Conservation (phyloP, 2,888 invertebrate species). For the Volucella zonaria region DNA sequence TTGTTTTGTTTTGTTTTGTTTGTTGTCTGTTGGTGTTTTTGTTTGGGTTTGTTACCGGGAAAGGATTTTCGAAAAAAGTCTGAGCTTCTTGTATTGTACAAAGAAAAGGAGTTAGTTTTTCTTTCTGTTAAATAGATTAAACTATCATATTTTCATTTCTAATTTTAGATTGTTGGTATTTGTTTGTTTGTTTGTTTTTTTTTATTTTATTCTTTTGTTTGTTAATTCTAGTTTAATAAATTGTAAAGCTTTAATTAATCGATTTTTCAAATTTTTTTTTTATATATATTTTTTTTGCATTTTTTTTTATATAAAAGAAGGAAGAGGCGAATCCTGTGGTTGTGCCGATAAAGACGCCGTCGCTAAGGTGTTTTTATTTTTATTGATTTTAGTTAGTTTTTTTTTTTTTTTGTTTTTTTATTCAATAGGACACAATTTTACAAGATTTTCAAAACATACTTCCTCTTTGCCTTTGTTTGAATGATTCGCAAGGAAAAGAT, state of each 20-base stretch:
- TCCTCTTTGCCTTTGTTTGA: no score
- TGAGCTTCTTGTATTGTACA: conserved; percentile 1
- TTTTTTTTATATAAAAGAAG: conserved; percentile 81
- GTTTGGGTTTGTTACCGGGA: conserved; percentile 25
- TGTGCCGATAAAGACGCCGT: conserved; percentile 11
- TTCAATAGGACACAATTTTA: neutral
- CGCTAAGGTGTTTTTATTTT: neutral
- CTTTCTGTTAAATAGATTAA: conserved; percentile 19
- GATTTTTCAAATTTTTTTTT: conserved; percentile 27
- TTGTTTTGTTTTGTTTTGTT: conserved; percentile 11
- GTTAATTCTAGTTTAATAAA: conserved; percentile 35
- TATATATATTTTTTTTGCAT: conserved; percentile 79
- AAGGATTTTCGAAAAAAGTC: conserved; percentile 14
- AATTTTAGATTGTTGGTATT: conserved; percentile 74
- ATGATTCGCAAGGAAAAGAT: no score
- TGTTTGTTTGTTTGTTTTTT: conserved; percentile 75
- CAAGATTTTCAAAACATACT: no score
- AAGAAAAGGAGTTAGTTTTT: neutral
- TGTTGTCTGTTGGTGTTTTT: conserved; percentile 17
- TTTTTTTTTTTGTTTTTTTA: neutral
- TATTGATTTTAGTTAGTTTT: neutral
- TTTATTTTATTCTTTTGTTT: no score
- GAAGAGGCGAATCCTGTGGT: conserved; percentile 67
- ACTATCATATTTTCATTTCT: conserved; percentile 23
- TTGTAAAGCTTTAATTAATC: conserved; percentile 56